phyloP scores from a whole-genome alignment of 2,797 vertebrate species.

The Gallirallus australis region DNA sequence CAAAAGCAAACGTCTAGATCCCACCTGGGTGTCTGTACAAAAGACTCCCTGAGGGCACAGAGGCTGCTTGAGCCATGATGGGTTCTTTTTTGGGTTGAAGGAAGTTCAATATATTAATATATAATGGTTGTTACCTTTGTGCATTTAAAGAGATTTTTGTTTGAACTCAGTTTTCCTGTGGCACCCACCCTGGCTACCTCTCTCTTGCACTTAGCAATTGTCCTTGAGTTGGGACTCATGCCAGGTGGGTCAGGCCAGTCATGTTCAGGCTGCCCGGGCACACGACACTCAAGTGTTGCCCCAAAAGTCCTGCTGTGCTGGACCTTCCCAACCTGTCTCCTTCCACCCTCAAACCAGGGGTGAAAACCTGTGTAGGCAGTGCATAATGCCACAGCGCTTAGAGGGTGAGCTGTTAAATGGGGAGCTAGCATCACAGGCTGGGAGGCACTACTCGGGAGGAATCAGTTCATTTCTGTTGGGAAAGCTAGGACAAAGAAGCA shows the following conservation, averaged over 20 bases:
- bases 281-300: neutral
- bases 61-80: neutral
- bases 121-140: neutral
- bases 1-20: neutral
- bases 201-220: neutral
- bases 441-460: neutral
- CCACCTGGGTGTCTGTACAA: neutral
- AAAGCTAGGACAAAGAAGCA: neutral
- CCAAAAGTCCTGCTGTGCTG: neutral
- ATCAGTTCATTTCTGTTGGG: neutral
- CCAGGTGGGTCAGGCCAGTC: neutral
- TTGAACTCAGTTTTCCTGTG: neutral
- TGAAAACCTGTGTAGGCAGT: accelerated
- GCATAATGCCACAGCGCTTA: neutral
- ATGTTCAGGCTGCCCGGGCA: accelerated
- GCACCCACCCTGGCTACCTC: neutral
- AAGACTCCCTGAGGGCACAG: neutral
- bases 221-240: accelerated
- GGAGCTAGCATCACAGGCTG: neutral
- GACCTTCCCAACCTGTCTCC: neutral
- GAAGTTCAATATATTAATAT: neutral
- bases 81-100: neutral
- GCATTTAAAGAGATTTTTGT: neutral
- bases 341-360: neutral
- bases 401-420: neutral